Base-by-base conservation (phyloP, 2,113 vertebrate genomes). In the Lamprotornis superbus region DNA sequence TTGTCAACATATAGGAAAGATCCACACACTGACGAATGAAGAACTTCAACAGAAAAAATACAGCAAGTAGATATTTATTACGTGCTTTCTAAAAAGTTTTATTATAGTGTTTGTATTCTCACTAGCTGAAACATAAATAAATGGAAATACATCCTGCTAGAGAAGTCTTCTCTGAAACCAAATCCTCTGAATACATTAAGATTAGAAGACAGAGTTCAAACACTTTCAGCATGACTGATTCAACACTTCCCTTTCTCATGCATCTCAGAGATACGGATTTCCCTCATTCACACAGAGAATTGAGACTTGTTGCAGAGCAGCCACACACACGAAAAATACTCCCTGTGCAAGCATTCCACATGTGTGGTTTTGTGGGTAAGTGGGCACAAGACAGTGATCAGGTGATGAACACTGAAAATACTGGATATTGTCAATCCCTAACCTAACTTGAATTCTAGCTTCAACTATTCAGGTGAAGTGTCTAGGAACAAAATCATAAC, bases 231-330 rank as follows among this genome's bases (percentile, higher is more conserved):
- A 65, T 8, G 19, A 64, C 30, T 44, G 44, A 91, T 37, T 8
- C 47, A 37, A 53, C 56, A 30, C 25, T 31, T 11, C 27, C 59
- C 31, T 49, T 65, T 53, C 64, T 70, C 15, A 19, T 4, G 17
- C 50, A 65, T 11, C 40, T 87, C 59, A 49, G 46, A 80, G 23
- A 57, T 0, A 69, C 0, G 0, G 39, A 81, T 44, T 44, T 73
- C 15, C 25, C n/a, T 78, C 27, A 18, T 12, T 61, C 52, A 70
- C 37, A 70, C 28, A 50, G n/a, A 53, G 31, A 89, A 83, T 1
- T 2, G 1, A 87, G 16, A 57, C 37, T 49, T 37, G 7, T 8
- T 44, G 39, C 12, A 84, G 25, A 87, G 33, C 31, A 59, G 52
- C 35, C 39, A 61, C 31, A 70, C 15, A 24, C 15, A 80, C 0